Evolutionary conservation across 1,140 invertebrate genomes (phyloP), one percentile per base, ranked within the genome.

Genomic region (Myzus persicae): DNA sequence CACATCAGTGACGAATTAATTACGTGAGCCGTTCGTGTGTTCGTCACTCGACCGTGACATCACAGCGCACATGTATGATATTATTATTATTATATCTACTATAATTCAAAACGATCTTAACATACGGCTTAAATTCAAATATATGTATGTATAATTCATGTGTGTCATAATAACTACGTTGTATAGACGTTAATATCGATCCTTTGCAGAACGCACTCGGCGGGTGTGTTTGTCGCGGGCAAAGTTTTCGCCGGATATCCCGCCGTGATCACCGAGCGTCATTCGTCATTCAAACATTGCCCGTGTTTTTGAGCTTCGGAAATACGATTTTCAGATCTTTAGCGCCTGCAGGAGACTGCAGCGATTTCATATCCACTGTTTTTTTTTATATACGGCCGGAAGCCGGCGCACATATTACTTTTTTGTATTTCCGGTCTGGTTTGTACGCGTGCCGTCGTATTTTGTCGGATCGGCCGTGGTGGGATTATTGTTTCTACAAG

Each of bases 1-100:
- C 7, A 36, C 87, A 8, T 18, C 59, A 40, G 40, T 91, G 90
- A 91, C 90, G 90, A 82, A 91, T 91, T 91, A 91, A 91, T 91
- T 91, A 91, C n/a, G 18, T 11, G 36, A 51, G 22, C 42, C 26
- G 84, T 87, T 87, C 90, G 42, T 76, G 40, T n/a, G 90, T 91
- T 54, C 76, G 67, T 91, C 90, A 81, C 90, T 44, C 76, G 22
- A 91, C 90, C 90, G 90, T 91, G 42, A 81, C 90, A 36, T 82
- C 42, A n/a, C 42, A 31, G 31, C 26, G 31, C 9, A 18, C 9
- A 18, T n/a, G 9, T 44, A 20, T 87, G 31, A 14, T 36, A 11
- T n/a, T 76, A 76, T 76, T 36, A 11, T n/a, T 76, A 76, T 76
- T 20, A 20, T 76, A 36, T 76, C 31, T 76, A 76, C 9, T 76